Evolutionary conservation across 2,797 vertebrate genomes (phyloP), one percentile per base, ranked within the genome.

Genomic region (Amphiprion clarkii): DNA sequence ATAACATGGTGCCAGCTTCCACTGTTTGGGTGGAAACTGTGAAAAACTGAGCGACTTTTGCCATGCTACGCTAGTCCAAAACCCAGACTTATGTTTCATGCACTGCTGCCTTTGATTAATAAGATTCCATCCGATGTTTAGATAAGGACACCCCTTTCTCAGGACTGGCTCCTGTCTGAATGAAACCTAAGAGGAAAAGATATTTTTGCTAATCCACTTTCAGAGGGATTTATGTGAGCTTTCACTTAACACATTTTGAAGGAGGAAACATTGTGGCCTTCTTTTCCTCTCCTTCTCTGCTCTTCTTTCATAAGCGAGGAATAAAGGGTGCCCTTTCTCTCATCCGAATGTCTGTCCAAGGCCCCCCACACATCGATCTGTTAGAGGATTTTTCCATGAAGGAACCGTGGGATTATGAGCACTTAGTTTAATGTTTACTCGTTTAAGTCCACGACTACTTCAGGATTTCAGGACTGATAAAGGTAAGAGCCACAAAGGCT

Each of bases 131-230:
- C 83, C 78, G 40, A 25, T 92, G 91, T 94, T 94, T 92, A 84
- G 89, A 93, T 89, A 92, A 89, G 78, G 87, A 78, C 80, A 71
- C 36, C 68, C 65, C 59, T 17, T 76, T 82, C 84, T 89, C 71
- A 76, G 78, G 79, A 86, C 74, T 60, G 82, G 82, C 87, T 92
- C 74, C 86, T 87, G 90, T 91, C 80, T 87, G 75, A 68, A 81
- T 75, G 84, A 89, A 93, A 91, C 86, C 65, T 74, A 77, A 88
- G 85, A 91, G 82, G 76, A 84, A 89, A 85, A 90, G 63, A 87
- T 90, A 85, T 88, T 89, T 89, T 89, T 70, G 76, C 82, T 89
- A 91, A 92, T 93, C 89, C 82, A 80, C 87, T 89, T 91, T 89
- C 78, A 88, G 80, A 77, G 71, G 87, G 90, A 88, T 90, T 88